phyloP scores from a whole-genome alignment of 2,888 invertebrate genomes.

The Eupithecia inturbata region DNA sequence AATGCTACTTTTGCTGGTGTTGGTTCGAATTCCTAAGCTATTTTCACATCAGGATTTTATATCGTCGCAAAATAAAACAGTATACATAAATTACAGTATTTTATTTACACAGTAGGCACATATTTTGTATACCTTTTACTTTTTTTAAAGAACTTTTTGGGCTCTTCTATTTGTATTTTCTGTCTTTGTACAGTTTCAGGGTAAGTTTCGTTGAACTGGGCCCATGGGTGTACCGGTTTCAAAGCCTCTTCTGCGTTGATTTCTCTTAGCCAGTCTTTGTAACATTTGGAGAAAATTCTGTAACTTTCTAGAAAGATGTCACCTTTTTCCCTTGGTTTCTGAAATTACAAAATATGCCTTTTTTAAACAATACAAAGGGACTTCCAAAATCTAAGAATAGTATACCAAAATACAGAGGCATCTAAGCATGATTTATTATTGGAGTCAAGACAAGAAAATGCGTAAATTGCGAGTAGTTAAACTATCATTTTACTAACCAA shows the following conservation, averaged over 20 bases:
- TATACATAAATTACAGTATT: constrained; percentile 44
- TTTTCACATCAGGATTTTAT: constrained; percentile 19
- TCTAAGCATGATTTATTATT: not conserved
- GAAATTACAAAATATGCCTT: constrained; percentile 36
- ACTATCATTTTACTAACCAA: constrained; percentile 56
- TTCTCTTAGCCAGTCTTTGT: constrained; percentile 68
- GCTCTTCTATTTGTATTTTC: constrained; percentile 61
- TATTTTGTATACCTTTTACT: constrained; percentile 63
- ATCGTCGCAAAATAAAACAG: constrained; percentile 45
- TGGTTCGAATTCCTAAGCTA: constrained; percentile 32
- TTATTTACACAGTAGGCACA: constrained; percentile 48
- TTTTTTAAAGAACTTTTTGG: constrained; percentile 72
- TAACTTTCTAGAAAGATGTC: constrained; percentile 68
- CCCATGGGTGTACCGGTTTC: constrained; percentile 85
- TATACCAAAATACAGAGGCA: too few relatives aligned
- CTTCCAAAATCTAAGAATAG: too few relatives aligned
- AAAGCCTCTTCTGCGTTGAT: constrained; percentile 71
- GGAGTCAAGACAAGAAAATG: not conserved
- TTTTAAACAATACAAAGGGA: not conserved
- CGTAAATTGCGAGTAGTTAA: not conserved
- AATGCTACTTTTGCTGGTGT: not conserved
- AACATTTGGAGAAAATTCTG: constrained; percentile 62
- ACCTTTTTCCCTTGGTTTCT: constrained; percentile 64
- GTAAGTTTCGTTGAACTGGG: constrained; percentile 81
- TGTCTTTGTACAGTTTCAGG: constrained; percentile 71